Base-by-base conservation (phyloP, 1,140 invertebrate genomes). In the Patella vulgata region DNA sequence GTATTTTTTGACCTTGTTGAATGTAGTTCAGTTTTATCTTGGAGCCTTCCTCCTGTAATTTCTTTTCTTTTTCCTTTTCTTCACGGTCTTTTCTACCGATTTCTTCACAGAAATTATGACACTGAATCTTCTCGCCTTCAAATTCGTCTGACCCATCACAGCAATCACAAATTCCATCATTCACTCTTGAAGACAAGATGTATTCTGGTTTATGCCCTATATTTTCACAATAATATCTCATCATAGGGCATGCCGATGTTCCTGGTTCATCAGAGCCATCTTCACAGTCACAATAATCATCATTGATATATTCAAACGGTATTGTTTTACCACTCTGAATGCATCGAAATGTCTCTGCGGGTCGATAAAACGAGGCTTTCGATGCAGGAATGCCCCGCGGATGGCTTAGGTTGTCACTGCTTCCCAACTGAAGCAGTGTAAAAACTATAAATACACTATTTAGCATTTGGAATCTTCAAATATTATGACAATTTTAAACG, bases 131-230 rank as follows among this genome's bases (percentile, higher is more conserved):
- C 12, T 88, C 87, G 30, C 88, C 87, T 42, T 83, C 81, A 74
- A 91, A 94, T 81, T 99, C 97, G 86, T 99, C 97, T 59, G 91
- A 91, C 1, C 92, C 94, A 88, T 99, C 97, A 87, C 97, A 99
- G 73, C 97, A 99, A 85, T 99, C 96, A 86, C 98, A 99, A 66
- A 99, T 90, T 2, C 94, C 94, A 86, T 99, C 98, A 81, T 98
- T 97, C 0, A 99, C 95, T 77, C 92, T 87, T 4, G 91, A 92
- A 27, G 96, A 95, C 2, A 92, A 91, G 74, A 99, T 90, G 73
- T 93, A 88, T 47, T 88, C 72, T 0, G 94, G 86, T 71, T 87
- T 88, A 82, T 95, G 90, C 1, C 95, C 96, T 46, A 90, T 87
- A 86, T 99, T 99, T 39, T 91, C 88, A 82, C 98, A 99, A 81